These are phyloP conservation scores for Pteropus alecto DNA, from an alignment of 2,113 vertebrate genomes.

Conservation along the genomic window DNA sequence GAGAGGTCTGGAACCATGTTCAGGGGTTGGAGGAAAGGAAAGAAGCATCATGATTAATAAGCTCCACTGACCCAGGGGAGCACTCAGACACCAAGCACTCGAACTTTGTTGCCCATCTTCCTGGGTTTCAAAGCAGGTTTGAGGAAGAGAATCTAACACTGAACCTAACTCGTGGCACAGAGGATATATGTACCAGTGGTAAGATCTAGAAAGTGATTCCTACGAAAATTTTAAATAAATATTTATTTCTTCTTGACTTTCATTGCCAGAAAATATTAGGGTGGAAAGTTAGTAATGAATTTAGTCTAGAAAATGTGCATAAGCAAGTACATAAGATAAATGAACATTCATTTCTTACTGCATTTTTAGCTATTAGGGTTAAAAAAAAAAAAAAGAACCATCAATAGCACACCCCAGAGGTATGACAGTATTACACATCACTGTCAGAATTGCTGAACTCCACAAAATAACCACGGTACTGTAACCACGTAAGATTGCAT, in stretches of 20 bases:
- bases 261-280: not conserved
- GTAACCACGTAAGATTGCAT: not conserved
- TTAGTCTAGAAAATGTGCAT: slow-evolving; percentile 21
- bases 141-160: not conserved
- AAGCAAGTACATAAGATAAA: slow-evolving; percentile 11
- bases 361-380: slow-evolving; percentile 52
- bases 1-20: not conserved
- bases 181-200: not conserved
- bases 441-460: slow-evolving; percentile 41
- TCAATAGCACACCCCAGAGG: slow-evolving; percentile 57
- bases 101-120: not conserved
- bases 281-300: not conserved
- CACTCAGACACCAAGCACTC: not conserved
- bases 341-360: slow-evolving; percentile 50
- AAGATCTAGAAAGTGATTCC: not conserved
- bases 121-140: not conserved
- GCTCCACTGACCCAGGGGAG: not conserved
- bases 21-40: not conserved
- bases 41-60: not conserved
- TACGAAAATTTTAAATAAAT: slow-evolving; percentile 3
- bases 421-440: slow-evolving; percentile 20
- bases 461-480: not conserved
- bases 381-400: not conserved
- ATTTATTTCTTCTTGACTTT: slow-evolving; percentile 23
- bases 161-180: not conserved